These are phyloP conservation scores for Poeciliopsis paucimaculata DNA, from an alignment of 2,797 vertebrate species.

Conservation along the genomic window DNA sequence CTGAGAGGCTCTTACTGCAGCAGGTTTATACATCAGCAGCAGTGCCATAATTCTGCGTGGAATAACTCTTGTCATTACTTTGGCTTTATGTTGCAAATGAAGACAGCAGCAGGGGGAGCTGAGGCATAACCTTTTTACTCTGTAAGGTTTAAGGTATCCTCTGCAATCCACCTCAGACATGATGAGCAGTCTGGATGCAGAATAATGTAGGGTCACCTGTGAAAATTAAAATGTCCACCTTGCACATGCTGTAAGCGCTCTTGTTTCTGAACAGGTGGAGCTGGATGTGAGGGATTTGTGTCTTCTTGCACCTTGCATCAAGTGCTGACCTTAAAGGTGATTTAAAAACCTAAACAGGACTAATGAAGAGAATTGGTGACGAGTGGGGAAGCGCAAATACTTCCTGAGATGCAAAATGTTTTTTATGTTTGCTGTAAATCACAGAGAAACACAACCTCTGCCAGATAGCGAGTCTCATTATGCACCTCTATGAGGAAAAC, in stretches of 20 bases:
- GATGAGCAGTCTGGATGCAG: conserved; percentile 12
- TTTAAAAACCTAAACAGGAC: conserved; percentile 14
- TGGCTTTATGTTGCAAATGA: conserved; percentile 20
- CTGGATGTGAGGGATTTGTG: neutral
- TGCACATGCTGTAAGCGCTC: conserved; percentile 1
- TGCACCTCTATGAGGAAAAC: neutral
- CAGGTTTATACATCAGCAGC: conserved; percentile 23
- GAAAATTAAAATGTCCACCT: neutral
- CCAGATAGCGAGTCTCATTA: neutral
- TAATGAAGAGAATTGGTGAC: conserved; percentile 10
- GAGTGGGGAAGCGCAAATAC: neutral
- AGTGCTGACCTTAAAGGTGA: conserved; percentile 11
- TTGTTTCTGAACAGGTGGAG: conserved; percentile 5
- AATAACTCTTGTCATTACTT: conserved; percentile 19
- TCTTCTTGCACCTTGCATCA: neutral
- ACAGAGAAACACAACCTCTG: neutral
- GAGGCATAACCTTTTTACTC: conserved; percentile 3
- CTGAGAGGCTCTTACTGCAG: conserved; percentile 21
- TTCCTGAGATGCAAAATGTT: neutral
- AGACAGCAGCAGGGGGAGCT: neutral
- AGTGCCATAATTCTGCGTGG: conserved; percentile 12
- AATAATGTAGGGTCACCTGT: neutral
- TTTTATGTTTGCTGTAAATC: neutral
- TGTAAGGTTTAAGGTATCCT: no score
- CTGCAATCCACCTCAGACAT: conserved; percentile 8